Evolutionary conservation across 2,797 vertebrate genomes (phyloP).

Genomic region (Protosalanx chinensis): DNA sequence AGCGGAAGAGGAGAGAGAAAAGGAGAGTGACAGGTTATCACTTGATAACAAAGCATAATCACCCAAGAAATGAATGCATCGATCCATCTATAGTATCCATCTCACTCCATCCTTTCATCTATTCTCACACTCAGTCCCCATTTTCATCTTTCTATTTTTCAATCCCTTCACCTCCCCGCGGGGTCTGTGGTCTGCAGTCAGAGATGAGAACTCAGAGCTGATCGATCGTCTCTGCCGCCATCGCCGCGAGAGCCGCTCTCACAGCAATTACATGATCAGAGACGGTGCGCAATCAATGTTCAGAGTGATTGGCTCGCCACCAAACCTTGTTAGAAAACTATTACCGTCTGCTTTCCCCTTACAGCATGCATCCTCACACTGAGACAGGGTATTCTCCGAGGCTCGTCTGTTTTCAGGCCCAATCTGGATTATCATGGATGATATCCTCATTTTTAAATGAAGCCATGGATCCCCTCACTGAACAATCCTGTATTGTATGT

Average conservation of each 20-base stretch:
- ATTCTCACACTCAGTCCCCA: neutral
- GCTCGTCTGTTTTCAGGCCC: conserved; percentile 18
- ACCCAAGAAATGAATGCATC: neutral
- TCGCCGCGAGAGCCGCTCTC: conserved; percentile 50
- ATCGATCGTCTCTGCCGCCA: conserved; percentile 62
- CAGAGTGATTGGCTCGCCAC: conserved; percentile 65
- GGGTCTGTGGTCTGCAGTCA: conserved; percentile 10
- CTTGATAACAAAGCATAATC: conserved; percentile 6
- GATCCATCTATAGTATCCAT: neutral
- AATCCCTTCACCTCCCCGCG: neutral
- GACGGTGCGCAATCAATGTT: conserved; percentile 65
- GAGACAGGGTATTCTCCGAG: conserved; percentile 19
- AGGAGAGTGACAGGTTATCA: neutral
- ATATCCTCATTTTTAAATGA: conserved; percentile 47
- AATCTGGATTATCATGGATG: conserved; percentile 44
- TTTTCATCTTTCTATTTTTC: neutral
- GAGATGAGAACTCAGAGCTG: conserved; percentile 49
- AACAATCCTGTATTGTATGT: conserved; percentile 23
- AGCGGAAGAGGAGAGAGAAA: neutral
- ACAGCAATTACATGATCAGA: conserved; percentile 69
- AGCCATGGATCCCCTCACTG: conserved; percentile 25
- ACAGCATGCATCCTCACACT: conserved; percentile 45
- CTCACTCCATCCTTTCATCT: neutral
- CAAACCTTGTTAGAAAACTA: conserved; percentile 64
- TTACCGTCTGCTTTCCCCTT: conserved; percentile 42